Percentiles rank a stretch among this genome's conserved stretches.
These are phyloP conservation scores for Liodrosophila aerea DNA, from an alignment of 2,888 invertebrate genomes.

Conservation along the genomic window DNA sequence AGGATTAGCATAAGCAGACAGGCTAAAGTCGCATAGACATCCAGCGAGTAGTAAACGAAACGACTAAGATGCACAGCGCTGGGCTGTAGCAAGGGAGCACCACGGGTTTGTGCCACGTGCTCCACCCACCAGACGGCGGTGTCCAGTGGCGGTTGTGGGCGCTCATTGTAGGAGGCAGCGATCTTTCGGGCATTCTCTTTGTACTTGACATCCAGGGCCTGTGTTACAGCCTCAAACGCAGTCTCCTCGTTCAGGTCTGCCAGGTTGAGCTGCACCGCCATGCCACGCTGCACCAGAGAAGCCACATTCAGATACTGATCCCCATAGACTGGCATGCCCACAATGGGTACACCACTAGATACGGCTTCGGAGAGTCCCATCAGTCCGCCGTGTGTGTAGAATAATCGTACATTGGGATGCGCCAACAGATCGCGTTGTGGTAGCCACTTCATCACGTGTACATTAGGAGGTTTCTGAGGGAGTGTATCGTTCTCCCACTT, in stretches of 20 bases:
- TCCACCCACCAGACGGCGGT: slow-evolving; percentile 87
- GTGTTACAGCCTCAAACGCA: slow-evolving; percentile 83
- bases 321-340: slow-evolving; percentile 81
- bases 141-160: slow-evolving; percentile 84
- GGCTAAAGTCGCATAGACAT: slow-evolving; percentile 69
- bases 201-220: slow-evolving; percentile 77
- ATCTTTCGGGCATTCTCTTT: slow-evolving; percentile 80
- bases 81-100: slow-evolving; percentile 84
- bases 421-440: slow-evolving; percentile 82
- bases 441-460: slow-evolving; percentile 80
- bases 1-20: slow-evolving; percentile 31
- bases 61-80: slow-evolving; percentile 79
- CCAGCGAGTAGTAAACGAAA: slow-evolving; percentile 79
- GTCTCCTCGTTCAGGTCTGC: slow-evolving; percentile 83
- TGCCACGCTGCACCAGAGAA: slow-evolving; percentile 83
- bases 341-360: slow-evolving; percentile 79
- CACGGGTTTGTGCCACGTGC: slow-evolving; percentile 85
- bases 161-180: slow-evolving; percentile 83
- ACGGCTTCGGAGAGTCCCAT: slow-evolving; percentile 81
- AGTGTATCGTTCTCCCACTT: slow-evolving; percentile 87
- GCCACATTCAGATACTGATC: slow-evolving; percentile 81
- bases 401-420: slow-evolving; percentile 82
- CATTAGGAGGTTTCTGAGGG: slow-evolving; percentile 65
- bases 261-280: slow-evolving; percentile 84
- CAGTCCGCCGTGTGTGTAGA: slow-evolving; percentile 83